Conservation (phyloP, 2,888 invertebrate species). For the Brachyptera putata region DNA sequence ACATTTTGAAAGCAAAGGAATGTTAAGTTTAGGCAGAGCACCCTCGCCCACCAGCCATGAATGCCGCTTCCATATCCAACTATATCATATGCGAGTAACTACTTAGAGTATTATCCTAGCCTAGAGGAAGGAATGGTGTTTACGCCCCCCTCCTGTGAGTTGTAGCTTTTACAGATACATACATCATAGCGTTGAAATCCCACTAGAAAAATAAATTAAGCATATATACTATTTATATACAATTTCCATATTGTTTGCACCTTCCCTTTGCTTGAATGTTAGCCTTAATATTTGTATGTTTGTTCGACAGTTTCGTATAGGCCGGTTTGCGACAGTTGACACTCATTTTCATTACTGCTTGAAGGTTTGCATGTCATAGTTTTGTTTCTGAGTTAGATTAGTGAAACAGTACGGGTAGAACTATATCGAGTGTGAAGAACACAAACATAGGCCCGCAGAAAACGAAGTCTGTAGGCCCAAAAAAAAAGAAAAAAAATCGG, state of each 20-base stretch:
- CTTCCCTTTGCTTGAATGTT: constrained; percentile 14
- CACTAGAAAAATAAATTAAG: neutral
- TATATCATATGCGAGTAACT: too few relatives aligned
- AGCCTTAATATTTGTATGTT: constrained; percentile 12
- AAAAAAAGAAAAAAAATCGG: neutral
- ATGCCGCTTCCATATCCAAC: too few relatives aligned
- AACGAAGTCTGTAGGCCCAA: too few relatives aligned
- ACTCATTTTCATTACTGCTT: constrained; percentile 17
- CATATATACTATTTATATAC: neutral
- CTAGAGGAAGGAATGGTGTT: too few relatives aligned
- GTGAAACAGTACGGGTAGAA: neutral
- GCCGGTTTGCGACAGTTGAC: neutral
- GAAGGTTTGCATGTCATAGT: constrained; percentile 15
- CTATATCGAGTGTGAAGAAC: neutral
- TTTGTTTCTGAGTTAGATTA: neutral
- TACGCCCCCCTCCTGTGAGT: too few relatives aligned
- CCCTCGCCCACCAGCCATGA: too few relatives aligned
- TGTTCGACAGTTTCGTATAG: neutral
- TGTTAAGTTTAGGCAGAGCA: too few relatives aligned
- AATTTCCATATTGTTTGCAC: constrained; percentile 7
- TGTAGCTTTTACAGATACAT: too few relatives aligned
- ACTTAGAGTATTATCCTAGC: too few relatives aligned
- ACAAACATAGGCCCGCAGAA: too few relatives aligned
- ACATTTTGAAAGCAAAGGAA: too few relatives aligned
- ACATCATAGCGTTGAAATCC: neutral